Evolutionary conservation across 1,140 invertebrate genomes (phyloP), one percentile per base, ranked within the genome.

Genomic region (Drosophila bifasciata): DNA sequence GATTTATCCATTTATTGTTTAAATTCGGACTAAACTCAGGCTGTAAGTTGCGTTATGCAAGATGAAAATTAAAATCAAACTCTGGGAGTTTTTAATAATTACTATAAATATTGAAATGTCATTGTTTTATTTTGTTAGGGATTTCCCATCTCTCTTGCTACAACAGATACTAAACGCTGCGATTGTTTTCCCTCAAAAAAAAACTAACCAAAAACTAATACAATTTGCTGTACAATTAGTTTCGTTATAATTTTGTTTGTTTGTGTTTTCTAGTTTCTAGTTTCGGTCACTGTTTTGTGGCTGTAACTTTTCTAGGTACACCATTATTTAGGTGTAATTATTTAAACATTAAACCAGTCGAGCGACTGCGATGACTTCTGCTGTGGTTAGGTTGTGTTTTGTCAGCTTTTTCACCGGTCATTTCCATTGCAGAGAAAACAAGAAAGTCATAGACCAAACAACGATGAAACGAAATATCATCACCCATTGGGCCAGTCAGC

Each of bases 271-370:
- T 68, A 63, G 69, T 79, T 48, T 68, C 57, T 68, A 69, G 76
- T 79, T 52, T 62, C 8, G 32, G 64, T 61, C 46, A 61, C 58
- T 69, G 41, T 50, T 55, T 41, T 36, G 39, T 16, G 52, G 5
- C 52, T 19, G 39, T 28, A 48, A 44, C 40, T 76, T 44, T 72
- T 61, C 76, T 75, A n/a, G n/a, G n/a, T n/a, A n/a, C n/a, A 77
- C 11, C 32, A 36, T 13, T 36, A 64, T 77, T 80, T 77, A 51
- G 50, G 64, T 80, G 77, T 86, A 85, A 86, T 86, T 86, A 86
- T 86, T 86, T 88, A 81, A 81, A 75, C 83, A 86, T 86, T 88
- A 86, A 86, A 88, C 78, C 78, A 67, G 83, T 88, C 55, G 51
- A 70, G 46, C 58, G 23, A 36, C 32, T 36, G 32, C 28, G 3